Evolutionary conservation across 2,113 vertebrate genomes (phyloP), one percentile per base, ranked within the genome.

Genomic region (Psilopsiagon aymara): DNA sequence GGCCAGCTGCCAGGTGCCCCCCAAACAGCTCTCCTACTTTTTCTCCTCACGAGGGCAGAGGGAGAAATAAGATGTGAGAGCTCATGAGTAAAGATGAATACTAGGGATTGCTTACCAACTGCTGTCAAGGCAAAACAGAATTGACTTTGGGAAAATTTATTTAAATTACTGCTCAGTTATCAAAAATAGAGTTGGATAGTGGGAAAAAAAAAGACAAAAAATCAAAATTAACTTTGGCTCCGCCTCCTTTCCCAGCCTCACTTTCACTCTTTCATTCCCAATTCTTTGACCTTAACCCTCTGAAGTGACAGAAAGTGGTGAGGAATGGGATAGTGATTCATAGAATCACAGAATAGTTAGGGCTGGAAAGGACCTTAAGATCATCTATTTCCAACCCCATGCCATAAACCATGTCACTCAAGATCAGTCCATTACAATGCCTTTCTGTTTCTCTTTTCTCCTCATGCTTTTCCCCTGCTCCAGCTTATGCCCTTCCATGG

Each of bases 281-380:
- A 1, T 44, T 77, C 14, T 20, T 87, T 1, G 1, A 2, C 8
- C 6, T 55, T 79, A 19, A 20, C 5, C 2, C 13, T 43, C 23
- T 2, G 3, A 11, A 5, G 4, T 39, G 17, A 10, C 3, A 3
- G 11, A 35, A 15, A 20, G 4, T 7, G 4, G 31, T 66, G 16
- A 17, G 3, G 2, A 29, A 28, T 29, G 25, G 12, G 15, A 4
- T 5, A 75, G 41, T 29, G 21, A 31, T 71, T 7, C 55, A n/a
- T 57, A 57, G 55, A n/a, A 21, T 21, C 55, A 57, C 15, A 59
- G 57, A 59, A 59, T 35, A 59, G 33, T 35, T 24, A 35, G 4
- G 33, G 9, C 24, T 35, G 57, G 57, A 59, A 35, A 59, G 33
- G 33, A 59, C 20, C 20, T 59, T n/a, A 59, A 23, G 57, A n/a